Percentiles rank a stretch among this genome's conserved stretches.
Evolutionary conservation across 1,140 invertebrate genomes (phyloP).

Genomic region (Onthophagus taurus): DNA sequence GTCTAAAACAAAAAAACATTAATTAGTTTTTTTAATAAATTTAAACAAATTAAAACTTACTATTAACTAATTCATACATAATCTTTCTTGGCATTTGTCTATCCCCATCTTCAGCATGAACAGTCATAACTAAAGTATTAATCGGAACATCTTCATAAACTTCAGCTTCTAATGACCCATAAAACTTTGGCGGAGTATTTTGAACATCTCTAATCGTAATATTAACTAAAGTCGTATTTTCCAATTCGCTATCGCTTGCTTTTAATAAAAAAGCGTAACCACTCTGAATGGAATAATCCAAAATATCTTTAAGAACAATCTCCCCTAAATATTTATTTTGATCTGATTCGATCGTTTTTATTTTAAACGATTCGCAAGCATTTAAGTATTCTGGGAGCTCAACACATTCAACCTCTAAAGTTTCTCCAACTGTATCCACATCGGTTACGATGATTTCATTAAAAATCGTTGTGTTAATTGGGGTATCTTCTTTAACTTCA

Average conservation of each 20-base stretch:
- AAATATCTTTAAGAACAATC: slow-evolving; percentile 25
- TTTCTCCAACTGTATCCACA: slow-evolving; percentile 68
- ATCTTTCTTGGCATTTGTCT: slow-evolving; percentile 67
- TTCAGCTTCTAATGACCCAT: slow-evolving; percentile 66
- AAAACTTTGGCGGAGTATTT: slow-evolving; percentile 73
- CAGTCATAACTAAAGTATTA: slow-evolving; percentile 68
- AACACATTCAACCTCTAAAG: slow-evolving; percentile 65
- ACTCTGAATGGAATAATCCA: slow-evolving; percentile 26
- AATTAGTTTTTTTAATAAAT: neutral
- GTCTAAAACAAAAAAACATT: slow-evolving; percentile 47
- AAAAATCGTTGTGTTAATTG: slow-evolving; percentile 63
- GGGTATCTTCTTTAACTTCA: slow-evolving; percentile 66
- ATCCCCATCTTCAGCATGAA: slow-evolving; percentile 76
- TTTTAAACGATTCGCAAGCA: slow-evolving; percentile 30
- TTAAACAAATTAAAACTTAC: slow-evolving; percentile 43
- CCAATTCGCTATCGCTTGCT: slow-evolving; percentile 43
- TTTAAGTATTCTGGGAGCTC: slow-evolving; percentile 27
- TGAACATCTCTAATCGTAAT: slow-evolving; percentile 74
- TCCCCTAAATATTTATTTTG: slow-evolving; percentile 29
- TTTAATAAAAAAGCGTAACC: slow-evolving; percentile 28
- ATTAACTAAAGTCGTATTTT: slow-evolving; percentile 59
- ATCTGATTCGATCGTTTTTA: slow-evolving; percentile 21
- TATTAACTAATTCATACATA: slow-evolving; percentile 67
- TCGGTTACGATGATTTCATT: slow-evolving; percentile 64
- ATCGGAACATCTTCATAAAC: slow-evolving; percentile 77